Base-by-base conservation (phyloP, 1,140 invertebrate genomes). In the Drosophila santomea region DNA sequence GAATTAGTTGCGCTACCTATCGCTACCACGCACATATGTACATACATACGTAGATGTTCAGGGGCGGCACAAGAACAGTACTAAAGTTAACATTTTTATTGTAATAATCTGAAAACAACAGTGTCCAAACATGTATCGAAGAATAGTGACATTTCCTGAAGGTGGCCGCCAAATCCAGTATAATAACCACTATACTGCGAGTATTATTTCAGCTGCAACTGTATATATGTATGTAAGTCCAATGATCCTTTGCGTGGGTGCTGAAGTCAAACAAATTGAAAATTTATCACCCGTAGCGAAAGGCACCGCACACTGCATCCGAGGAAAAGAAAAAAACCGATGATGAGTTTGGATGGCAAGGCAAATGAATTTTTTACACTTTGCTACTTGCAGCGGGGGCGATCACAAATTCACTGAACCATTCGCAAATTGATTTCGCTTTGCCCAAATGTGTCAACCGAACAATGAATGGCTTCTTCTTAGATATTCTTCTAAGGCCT, bases 181-280 rank as follows among this genome's bases (percentile, higher is more conserved):
- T 32, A 32, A 32, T 32, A 32, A 2, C 0, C 28, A 8, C 7
- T 32, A 32, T 10, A 32, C 48, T 17, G 2, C 20, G 20, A 20
- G 20, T 20, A 51, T 15, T 51, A 2, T 11, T 17, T 15, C n/a
- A 4, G n/a, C 28, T n/a, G 8, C n/a, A 1, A n/a, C 28, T 17
- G 32, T 32, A 32, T 32, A 32, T 32, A 32, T 7, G 2, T 7
- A 28, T 7, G 6, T 8, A 32, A 8, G 28, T 10, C 41, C 41
- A 17, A 10, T 15, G 41, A 50, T 32, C 25, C 32, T 28, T 36
- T 63, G 69, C 57, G 80, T 80, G 77, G 66, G 80, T 74, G 79
- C 82, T 84, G 79, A 83, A 89, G 83, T 83, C 84, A 88, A 88
- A 73, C 83, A 83, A 88, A 88, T 88, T 88, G 84, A 88, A 76